These are phyloP conservation scores for Sylvilagus bachmani DNA, from an alignment of 2,113 vertebrate genomes.

Conservation along the genomic window DNA sequence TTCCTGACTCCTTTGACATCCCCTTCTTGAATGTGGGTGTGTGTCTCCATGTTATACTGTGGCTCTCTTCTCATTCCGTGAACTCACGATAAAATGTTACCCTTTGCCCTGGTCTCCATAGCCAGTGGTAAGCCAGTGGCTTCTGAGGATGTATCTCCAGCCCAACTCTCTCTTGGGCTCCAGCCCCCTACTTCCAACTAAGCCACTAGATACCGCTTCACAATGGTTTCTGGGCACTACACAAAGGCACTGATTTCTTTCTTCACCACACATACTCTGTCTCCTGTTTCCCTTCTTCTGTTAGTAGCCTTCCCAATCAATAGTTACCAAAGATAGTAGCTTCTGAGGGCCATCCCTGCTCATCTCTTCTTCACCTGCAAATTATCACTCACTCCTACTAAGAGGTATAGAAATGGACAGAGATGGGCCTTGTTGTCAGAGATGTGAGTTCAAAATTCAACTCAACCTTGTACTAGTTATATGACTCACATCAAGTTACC, in stretches of 20 bases:
- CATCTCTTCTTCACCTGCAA: background rate
- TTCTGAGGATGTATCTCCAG: background rate
- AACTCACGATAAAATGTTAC: background rate
- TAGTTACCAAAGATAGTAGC: background rate
- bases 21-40: background rate
- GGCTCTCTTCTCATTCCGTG: background rate
- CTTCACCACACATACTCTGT: background rate
- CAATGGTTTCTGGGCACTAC: background rate
- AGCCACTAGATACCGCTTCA: background rate
- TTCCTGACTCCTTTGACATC: background rate
- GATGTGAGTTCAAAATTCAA: constrained; percentile 5
- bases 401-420: background rate
- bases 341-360: background rate
- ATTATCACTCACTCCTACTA: background rate
- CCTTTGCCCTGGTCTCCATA: background rate
- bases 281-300: background rate
- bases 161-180: background rate
- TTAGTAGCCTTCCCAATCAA: too few relatives aligned
- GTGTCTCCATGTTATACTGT: fast-evolving
- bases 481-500: background rate
- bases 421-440: background rate
- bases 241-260: background rate
- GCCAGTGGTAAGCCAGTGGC: background rate
- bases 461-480: background rate
- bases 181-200: background rate